These are phyloP conservation scores for Pogona vitticeps DNA, from an alignment of 2,113 vertebrate species.

Conservation along the genomic window DNA sequence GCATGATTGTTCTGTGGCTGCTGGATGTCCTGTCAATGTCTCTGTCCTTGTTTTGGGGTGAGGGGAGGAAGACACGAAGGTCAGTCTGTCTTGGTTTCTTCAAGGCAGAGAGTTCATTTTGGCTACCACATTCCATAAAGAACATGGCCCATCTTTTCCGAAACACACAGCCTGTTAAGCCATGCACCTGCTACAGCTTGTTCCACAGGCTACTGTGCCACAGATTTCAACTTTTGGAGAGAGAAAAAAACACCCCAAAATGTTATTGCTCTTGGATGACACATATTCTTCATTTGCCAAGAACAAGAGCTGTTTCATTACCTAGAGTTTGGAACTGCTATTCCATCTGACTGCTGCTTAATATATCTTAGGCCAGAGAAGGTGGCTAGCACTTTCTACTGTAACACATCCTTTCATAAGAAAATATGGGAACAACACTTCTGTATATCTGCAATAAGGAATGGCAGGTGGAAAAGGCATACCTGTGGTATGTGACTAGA, in stretches of 20 bases:
- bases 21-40: no score
- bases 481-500: neutral
- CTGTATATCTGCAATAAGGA: neutral
- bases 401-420: fast-evolving
- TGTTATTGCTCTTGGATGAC: neutral
- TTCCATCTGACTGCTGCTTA: neutral
- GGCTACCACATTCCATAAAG: conserved; percentile 15
- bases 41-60: no score
- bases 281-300: neutral
- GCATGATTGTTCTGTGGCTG: no score
- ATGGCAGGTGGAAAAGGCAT: neutral
- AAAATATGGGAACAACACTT: neutral
- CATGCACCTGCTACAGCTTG: conserved; percentile 11
- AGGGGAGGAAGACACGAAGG: no score
- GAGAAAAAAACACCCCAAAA: no score
- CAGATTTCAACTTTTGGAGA: no score
- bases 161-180: fast-evolving
- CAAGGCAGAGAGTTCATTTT: no score
- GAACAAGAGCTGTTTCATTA: neutral
- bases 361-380: neutral
- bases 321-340: neutral
- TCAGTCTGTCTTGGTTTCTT: no score
- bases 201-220: no score
- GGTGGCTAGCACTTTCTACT: neutral
- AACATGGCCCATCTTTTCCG: neutral